phyloP scores from a whole-genome alignment of 2,113 vertebrate species.

The Bambusicola thoracicus region DNA sequence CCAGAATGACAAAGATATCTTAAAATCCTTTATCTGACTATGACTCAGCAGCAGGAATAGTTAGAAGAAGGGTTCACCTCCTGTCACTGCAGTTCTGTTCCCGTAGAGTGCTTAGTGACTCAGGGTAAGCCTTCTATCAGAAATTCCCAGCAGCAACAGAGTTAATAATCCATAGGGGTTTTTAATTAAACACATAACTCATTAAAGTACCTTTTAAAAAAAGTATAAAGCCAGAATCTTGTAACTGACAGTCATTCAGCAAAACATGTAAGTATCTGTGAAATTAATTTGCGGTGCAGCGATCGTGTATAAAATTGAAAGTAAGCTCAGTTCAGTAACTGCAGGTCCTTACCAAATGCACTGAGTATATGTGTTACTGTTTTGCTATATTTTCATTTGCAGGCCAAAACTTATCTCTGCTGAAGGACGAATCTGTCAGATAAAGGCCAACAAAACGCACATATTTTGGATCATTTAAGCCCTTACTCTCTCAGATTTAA shows the following conservation, averaged over 20 bases:
- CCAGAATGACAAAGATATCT: not conserved
- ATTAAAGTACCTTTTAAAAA: not conserved
- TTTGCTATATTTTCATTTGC: not conserved
- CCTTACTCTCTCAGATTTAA: not conserved
- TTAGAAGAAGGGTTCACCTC: not conserved
- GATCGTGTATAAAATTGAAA: not conserved
- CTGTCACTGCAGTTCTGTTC: not conserved
- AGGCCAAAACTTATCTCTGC: not conserved
- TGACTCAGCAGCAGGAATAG: not conserved
- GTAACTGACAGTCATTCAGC: not conserved
- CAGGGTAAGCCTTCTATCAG: not conserved
- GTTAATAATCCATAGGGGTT: not conserved
- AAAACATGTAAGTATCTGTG: not conserved
- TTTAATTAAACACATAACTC: not conserved
- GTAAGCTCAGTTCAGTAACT: not conserved
- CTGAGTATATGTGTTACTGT: not conserved
- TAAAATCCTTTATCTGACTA: not conserved
- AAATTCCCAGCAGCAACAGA: not conserved
- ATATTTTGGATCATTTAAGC: not conserved
- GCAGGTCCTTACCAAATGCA: not conserved
- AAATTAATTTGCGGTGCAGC: not conserved
- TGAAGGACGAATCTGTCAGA: not conserved
- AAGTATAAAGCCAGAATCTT: rapidly evolving
- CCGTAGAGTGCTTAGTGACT: not conserved
- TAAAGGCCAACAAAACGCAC: not conserved